Evolutionary conservation across 2,888 invertebrate species (phyloP).

Genomic region (Trisateles emortualis): DNA sequence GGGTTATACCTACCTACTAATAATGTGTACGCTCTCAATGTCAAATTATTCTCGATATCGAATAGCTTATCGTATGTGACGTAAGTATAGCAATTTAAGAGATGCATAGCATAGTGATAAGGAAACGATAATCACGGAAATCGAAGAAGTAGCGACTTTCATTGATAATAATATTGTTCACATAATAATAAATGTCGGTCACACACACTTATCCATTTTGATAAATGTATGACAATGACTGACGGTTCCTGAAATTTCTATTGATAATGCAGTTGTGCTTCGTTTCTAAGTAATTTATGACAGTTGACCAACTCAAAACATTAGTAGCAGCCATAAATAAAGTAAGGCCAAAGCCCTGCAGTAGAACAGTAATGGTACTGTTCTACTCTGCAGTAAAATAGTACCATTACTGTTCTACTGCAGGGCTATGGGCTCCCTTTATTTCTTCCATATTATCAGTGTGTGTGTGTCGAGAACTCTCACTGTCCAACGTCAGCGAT

Average conservation of each 20-base stretch:
- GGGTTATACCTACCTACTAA: no score
- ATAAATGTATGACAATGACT: constrained; percentile 22
- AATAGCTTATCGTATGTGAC: background rate
- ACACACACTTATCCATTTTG: constrained; percentile 26
- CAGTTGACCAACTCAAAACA: no score
- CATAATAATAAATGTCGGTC: constrained; percentile 30
- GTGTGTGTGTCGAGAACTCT: no score
- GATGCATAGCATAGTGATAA: constrained; percentile 43
- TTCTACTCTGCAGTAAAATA: no score
- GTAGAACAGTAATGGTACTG: no score
- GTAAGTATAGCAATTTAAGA: constrained; percentile 8
- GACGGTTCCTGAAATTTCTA: constrained; percentile 12
- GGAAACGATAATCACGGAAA: constrained; percentile 24
- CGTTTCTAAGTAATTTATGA: background rate
- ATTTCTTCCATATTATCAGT: no score
- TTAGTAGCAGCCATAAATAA: no score
- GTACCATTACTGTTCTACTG: no score
- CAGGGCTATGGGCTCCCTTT: no score
- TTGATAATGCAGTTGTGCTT: background rate
- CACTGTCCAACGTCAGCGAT: no score
- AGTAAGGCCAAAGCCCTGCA: no score
- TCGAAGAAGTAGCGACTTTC: constrained; percentile 30
- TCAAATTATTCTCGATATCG: background rate
- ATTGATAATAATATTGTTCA: constrained; percentile 41
- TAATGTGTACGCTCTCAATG: no score